Conservation (phyloP, 2,797 vertebrate genomes). For the Notolabrus celidotus region DNA sequence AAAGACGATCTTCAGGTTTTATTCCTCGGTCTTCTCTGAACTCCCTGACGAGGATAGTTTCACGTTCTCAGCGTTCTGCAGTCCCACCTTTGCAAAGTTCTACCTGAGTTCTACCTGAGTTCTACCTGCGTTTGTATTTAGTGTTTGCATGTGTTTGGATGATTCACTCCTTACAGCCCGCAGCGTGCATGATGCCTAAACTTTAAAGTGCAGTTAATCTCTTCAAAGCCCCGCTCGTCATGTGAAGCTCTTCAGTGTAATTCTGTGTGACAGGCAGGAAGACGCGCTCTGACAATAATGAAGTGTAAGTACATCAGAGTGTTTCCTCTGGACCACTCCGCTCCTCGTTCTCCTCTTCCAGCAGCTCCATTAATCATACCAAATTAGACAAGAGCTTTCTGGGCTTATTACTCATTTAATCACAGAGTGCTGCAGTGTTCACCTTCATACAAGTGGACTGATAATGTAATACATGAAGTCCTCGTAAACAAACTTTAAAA, state of each 20-base stretch:
- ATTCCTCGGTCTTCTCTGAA: too few species aligned
- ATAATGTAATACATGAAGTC: constrained; percentile 2
- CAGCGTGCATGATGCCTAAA: constrained; percentile 6
- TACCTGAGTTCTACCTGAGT: background rate
- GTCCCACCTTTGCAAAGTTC: constrained; percentile 2
- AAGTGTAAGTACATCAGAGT: constrained; percentile 51
- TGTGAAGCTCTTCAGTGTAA: constrained; percentile 33
- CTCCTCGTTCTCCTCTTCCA: constrained; percentile 19
- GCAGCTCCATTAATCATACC: constrained; percentile 47
- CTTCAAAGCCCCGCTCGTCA: constrained; percentile 4
- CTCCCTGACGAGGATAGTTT: too few species aligned
- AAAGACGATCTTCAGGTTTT: too few species aligned
- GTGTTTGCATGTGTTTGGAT: constrained; percentile 22
- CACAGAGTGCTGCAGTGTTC: background rate
- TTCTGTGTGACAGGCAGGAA: constrained; percentile 39
- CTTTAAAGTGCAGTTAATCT: constrained; percentile 43
- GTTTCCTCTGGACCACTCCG: constrained; percentile 40
- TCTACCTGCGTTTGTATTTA: constrained; percentile 1
- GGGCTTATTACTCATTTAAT: constrained; percentile 36
- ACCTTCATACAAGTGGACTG: background rate
- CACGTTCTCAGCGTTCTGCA: too few species aligned
- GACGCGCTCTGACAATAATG: constrained; percentile 49
- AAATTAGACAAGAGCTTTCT: constrained; percentile 32
- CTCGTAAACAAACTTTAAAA: constrained; percentile 7
- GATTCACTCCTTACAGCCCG: constrained; percentile 16